Conservation (phyloP, 92 coral and sea anemone genomes). For the Umimayanthus kanabou region DNA sequence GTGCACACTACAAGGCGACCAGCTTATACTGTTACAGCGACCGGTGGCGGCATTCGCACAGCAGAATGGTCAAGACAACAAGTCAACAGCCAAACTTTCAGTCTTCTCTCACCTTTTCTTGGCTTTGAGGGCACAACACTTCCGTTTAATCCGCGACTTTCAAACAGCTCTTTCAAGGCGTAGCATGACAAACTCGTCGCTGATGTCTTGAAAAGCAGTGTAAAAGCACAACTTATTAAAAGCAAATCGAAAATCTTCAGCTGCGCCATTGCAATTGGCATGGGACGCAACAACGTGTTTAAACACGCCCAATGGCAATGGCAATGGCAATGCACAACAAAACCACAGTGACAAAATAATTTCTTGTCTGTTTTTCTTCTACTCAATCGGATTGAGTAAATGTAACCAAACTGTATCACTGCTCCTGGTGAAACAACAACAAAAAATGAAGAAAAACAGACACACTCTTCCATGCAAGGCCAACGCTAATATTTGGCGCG, state of each 20-base stretch:
- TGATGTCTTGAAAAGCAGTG: background rate
- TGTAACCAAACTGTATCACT: too few relatives aligned
- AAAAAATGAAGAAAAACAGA: too few relatives aligned
- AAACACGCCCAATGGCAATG: background rate
- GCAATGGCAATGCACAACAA: background rate
- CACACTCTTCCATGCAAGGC: too few relatives aligned
- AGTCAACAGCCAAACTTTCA: too few relatives aligned
- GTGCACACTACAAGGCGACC: background rate
- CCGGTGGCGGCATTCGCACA: background rate
- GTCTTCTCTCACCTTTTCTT: background rate
- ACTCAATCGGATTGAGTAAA: too few relatives aligned
- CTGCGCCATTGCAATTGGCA: background rate
- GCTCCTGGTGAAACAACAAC: too few relatives aligned
- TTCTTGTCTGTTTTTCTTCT: background rate
- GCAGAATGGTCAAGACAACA: background rate
- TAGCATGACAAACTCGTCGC: background rate
- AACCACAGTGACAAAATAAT: background rate
- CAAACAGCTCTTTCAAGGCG: background rate
- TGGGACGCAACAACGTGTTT: background rate
- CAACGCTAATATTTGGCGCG: too few relatives aligned
- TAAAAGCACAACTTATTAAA: background rate
- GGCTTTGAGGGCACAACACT: constrained; percentile 3
- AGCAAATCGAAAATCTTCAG: background rate
- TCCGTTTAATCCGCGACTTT: constrained; percentile 3
- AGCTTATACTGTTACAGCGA: too few relatives aligned